Evolutionary conservation across 37 sponge, comb jelly and placozoan genomes (phyloP).

Genomic region (Tethya wilhelma): DNA sequence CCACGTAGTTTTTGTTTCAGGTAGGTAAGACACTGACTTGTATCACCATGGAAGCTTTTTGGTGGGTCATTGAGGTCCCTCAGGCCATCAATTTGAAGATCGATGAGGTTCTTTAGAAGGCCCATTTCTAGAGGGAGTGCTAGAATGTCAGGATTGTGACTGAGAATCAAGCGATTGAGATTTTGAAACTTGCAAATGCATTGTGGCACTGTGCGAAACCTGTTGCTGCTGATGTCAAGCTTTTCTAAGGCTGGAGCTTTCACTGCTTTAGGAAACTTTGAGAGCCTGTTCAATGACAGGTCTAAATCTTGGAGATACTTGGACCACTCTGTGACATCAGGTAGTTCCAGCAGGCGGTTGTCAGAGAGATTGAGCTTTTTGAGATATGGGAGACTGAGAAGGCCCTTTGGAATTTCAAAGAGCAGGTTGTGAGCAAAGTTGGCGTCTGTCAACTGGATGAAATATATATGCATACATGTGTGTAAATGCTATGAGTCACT

Average conservation of each 20-base stretch:
- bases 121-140: conserved; percentile 75
- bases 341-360: conserved; percentile 69
- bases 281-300: conserved; percentile 76
- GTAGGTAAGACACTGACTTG: conserved; percentile 63
- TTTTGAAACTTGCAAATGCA: conserved; percentile 77
- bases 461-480: no score
- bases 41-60: conserved; percentile 19
- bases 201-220: conserved; percentile 62
- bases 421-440: conserved; percentile 74
- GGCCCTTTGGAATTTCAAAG: conserved; percentile 51
- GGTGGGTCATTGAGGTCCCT: conserved; percentile 83
- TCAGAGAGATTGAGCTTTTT: conserved; percentile 70
- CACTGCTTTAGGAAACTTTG: conserved; percentile 50
- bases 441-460: conserved; percentile 40
- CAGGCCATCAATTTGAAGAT: conserved; percentile 42
- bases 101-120: conserved; percentile 48
- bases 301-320: conserved; percentile 67
- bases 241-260: conserved; percentile 52
- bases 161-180: conserved; percentile 58
- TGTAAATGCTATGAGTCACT: no score
- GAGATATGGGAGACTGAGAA: conserved; percentile 77
- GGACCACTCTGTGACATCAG: conserved; percentile 73
- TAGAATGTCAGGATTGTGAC: conserved; percentile 68
- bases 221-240: conserved; percentile 77
- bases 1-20: conserved; percentile 72